Percentiles rank a stretch among this genome's conserved stretches.
These are phyloP conservation scores for Tenthredo livida DNA, from an alignment of 2,888 invertebrate species.

Conservation along the genomic window DNA sequence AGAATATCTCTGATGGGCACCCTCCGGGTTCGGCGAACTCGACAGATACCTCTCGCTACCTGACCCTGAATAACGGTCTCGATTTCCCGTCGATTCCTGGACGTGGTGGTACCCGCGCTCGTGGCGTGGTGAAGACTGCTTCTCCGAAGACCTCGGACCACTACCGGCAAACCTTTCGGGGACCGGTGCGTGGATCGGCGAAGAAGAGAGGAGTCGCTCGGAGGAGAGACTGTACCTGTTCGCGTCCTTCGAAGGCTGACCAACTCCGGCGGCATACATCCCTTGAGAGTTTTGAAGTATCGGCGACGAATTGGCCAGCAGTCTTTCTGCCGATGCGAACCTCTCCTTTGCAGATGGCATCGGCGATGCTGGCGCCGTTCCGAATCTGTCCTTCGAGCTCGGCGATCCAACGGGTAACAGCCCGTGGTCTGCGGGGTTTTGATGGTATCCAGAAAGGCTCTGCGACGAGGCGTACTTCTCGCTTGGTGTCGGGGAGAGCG, in stretches of 20 bases:
- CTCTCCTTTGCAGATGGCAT: slow-evolving; percentile 67
- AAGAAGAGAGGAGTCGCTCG: slow-evolving; percentile 71
- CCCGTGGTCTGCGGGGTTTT: slow-evolving; percentile 50
- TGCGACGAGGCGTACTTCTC: slow-evolving; percentile 75
- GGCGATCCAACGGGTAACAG: slow-evolving; percentile 71
- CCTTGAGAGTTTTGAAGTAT: slow-evolving; percentile 66
- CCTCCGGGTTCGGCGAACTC: slow-evolving; percentile 71
- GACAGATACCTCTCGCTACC: slow-evolving; percentile 66
- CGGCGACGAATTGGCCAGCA: slow-evolving; percentile 76
- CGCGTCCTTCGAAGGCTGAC: slow-evolving; percentile 48
- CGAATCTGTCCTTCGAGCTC: slow-evolving; percentile 60
- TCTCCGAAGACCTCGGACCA: slow-evolving; percentile 47
- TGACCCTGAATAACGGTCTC: slow-evolving; percentile 65
- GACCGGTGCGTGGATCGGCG: slow-evolving; percentile 74
- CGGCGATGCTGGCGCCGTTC: slow-evolving; percentile 72
- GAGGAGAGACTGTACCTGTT: slow-evolving; percentile 67
- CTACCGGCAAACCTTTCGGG: slow-evolving; percentile 71
- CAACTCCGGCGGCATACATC: not conserved
- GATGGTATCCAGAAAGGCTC: slow-evolving; percentile 71
- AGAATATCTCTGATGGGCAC: slow-evolving; percentile 71
- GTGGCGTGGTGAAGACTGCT: slow-evolving; percentile 48
- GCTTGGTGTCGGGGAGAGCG: slow-evolving; percentile 80
- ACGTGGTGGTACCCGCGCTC: slow-evolving; percentile 64
- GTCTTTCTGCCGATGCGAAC: slow-evolving; percentile 81
- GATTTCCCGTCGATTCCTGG: slow-evolving; percentile 57